Evolutionary conservation across 2,113 vertebrate genomes (phyloP).

Genomic region (Heloderma charlesbogerti): DNA sequence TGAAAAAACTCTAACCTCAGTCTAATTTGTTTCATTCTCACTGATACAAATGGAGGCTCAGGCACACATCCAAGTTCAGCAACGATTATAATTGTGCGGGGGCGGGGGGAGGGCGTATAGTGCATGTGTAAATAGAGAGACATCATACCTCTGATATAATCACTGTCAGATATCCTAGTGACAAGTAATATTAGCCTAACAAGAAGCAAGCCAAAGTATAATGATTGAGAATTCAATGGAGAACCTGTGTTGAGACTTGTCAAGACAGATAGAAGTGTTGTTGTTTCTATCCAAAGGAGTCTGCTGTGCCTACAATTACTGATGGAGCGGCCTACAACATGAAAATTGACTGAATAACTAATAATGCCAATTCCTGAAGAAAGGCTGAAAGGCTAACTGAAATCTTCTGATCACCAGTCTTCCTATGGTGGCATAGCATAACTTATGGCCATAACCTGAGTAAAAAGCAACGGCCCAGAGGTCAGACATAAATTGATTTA

Average conservation of each 20-base stretch:
- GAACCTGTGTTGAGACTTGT: constrained; percentile 18
- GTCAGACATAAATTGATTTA: constrained; percentile 39
- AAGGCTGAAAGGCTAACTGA: constrained; percentile 37
- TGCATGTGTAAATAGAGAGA: constrained; percentile 24
- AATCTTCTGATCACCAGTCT: constrained; percentile 39
- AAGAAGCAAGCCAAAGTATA: constrained; percentile 43
- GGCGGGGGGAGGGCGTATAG: no score
- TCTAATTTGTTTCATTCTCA: not conserved
- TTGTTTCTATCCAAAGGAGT: not conserved
- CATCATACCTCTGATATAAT: constrained; percentile 34
- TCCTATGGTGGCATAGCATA: not conserved
- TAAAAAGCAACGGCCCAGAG: constrained; percentile 15
- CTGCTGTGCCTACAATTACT: constrained; percentile 15
- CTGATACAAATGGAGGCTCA: constrained; percentile 22
- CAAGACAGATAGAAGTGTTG: constrained; percentile 38
- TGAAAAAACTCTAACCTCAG: not conserved
- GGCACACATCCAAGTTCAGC: not conserved
- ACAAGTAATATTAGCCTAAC: constrained; percentile 41
- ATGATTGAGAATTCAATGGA: constrained; percentile 25
- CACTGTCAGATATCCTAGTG: constrained; percentile 40
- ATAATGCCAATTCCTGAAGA: constrained; percentile 36
- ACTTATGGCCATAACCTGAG: constrained; percentile 28
- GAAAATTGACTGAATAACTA: constrained; percentile 36
- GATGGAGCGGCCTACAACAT: not conserved
- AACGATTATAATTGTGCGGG: constrained; percentile 9